Evolutionary conservation across 2,888 invertebrate species (phyloP), one percentile per base, ranked within the genome.

Genomic region (Mamestra brassicae): DNA sequence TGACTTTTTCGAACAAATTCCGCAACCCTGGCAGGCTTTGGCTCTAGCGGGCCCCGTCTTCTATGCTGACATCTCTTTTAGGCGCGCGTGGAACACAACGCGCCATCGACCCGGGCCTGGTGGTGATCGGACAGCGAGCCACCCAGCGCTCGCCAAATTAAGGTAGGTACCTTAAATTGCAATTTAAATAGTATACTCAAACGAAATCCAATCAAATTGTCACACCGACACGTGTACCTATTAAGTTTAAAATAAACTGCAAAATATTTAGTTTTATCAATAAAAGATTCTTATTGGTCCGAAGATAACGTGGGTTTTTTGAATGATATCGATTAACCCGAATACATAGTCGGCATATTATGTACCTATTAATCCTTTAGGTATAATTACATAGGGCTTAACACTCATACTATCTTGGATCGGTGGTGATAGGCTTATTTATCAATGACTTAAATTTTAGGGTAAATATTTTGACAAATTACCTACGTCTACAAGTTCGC

Each of bases 261-360:
- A 26, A 26, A 26, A 54, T 47, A 13, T 47, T 47, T 47, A 11
- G 3, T n/a, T 72, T 71, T 72, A 78, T 73, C 67, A 47, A 74
- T 34, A n/a, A 69, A 11, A 47, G 7, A 34, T 78, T 57, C 15
- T 11, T 50, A 50, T 10, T 38, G 47, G 47, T 55, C 0, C n/a
- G 6, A 42, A 67, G 78, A 74, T 67, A 68, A 68, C 47, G 11
- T 13, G 47, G 55, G 38, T 47, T 66, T 74, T 76, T 74, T 50
- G 5, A 63, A 13, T 10, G 17, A 38, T 42, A 74, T 34, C 50
- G 38, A 78, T 68, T 57, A 78, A 68, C 50, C 38, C 42, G 11
- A 57, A 50, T 57, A 57, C 11, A 47, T 55, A 38, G 38, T 78
- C 26, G 3, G n/a, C 15, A 55, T 8, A 26, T 36, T 45, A 57